Base-by-base conservation (phyloP, 2,113 vertebrate species). In the Uria lomvia region DNA sequence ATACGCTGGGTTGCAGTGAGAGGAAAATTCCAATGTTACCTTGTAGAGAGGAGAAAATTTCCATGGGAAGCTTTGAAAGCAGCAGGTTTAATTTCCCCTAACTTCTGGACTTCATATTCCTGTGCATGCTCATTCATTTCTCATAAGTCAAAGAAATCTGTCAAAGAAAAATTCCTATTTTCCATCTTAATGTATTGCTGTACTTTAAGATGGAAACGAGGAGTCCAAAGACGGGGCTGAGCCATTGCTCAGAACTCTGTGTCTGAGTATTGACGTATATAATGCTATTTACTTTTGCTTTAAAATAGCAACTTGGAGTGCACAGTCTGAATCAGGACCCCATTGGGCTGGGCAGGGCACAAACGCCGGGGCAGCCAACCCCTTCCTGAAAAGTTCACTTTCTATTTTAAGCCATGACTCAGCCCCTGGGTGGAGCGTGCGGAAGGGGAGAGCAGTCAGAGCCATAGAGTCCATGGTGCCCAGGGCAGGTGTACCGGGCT, bases 361-460 rank as follows among this genome's bases (percentile, higher is more conserved):
- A 53, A 92, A 60, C 0, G 30, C 34, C 49, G 24, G 55, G 17
- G 34, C 38, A 91, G 34, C 49, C 81, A 92, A 62, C 23, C n/a
- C 71, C 36, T 47, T 95, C 88, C 77, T 73, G 74, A 43, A 55
- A 85, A 82, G 87, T 67, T 86, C 77, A 62, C 71, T 17, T 85
- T 56, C 66, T 95, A 67, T 95, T 96, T 96, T 82, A 88, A 90
- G 91, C 79, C 10, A 12, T 73, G 50, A 79, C 77, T 92, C 77
- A 92, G 74, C 9, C 22, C 18, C 34, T n/a, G 77, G 74, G 49
- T 88, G 62, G 67, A 79, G 38, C 2, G 1, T 30, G 42, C 16
- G 38, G 65, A 82, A 76, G 9, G 32, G 11, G 38, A 60, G 45
- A 85, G 29, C n/a, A 21, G 8, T 1, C 1, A 3, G 66, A 92